These are phyloP conservation scores for Melipona bicolor DNA, from an alignment of 2,888 invertebrate genomes.

Conservation along the genomic window DNA sequence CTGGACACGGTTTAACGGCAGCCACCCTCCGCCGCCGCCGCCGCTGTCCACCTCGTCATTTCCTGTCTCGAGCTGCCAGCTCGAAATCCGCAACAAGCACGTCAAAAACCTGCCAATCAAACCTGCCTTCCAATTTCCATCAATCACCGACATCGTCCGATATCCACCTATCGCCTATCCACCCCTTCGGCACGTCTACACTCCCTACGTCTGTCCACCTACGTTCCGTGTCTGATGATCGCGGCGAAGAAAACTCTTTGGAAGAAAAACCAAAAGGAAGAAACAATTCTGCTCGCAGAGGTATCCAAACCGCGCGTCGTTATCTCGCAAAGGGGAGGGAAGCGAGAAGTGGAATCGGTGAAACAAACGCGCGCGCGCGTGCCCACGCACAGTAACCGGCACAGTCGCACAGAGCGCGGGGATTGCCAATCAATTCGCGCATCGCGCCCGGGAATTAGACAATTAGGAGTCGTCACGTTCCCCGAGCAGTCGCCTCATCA, in stretches of 20 bases:
- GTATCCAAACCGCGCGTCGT: slow-evolving; percentile 30
- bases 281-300: not conserved
- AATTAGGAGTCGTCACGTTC: slow-evolving; percentile 84
- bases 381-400: slow-evolving; percentile 8
- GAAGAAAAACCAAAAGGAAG: not conserved
- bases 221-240: not conserved
- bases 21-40: not conserved
- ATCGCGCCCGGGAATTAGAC: slow-evolving; percentile 83
- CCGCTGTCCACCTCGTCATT: not conserved
- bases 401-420: slow-evolving; percentile 31
- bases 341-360: not conserved
- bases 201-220: not conserved
- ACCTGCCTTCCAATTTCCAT: slow-evolving; percentile 46
- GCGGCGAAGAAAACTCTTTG: not conserved
- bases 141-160: slow-evolving; percentile 34
- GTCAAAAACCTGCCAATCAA: slow-evolving; percentile 51
- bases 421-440: slow-evolving; percentile 82
- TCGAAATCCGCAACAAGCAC: slow-evolving; percentile 32
- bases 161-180: not conserved
- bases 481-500: slow-evolving; percentile 67
- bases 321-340: slow-evolving; percentile 31
- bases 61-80: slow-evolving; percentile 12
- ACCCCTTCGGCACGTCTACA: not conserved
- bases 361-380: slow-evolving; percentile 14
- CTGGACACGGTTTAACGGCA: not conserved